A percentile compares a stretch with the other conserved stretches of the same genome.
Evolutionary conservation across 1,140 invertebrate genomes (phyloP).

Genomic region (Polypedilum vanderplanki): DNA sequence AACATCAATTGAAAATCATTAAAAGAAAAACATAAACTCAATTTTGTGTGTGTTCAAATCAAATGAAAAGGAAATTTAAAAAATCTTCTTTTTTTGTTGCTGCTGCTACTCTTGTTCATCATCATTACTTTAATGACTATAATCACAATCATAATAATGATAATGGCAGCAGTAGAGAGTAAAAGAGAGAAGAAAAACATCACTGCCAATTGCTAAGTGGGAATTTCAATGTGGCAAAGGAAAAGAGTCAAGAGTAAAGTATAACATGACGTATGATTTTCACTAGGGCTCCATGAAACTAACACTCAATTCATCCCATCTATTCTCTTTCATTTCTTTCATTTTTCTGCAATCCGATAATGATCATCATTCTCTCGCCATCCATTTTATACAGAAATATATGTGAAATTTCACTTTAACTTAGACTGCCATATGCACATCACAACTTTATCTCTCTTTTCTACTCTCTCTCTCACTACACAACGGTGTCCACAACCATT

Average conservation of each 20-base stretch:
- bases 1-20: constrained; percentile 21
- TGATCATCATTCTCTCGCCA: constrained; percentile 1
- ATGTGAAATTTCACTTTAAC: no score
- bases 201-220: no score
- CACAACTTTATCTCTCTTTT: background rate
- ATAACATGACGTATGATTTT: constrained; percentile 24
- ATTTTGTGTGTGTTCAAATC: no score
- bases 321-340: background rate
- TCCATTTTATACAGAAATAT: background rate
- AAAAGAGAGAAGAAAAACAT: background rate
- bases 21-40: background rate
- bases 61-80: no score
- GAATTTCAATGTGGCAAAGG: background rate
- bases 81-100: no score
- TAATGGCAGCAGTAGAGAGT: background rate
- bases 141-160: constrained; percentile 5
- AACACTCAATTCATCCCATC: background rate
- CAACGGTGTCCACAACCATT: constrained; percentile 24
- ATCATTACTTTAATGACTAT: constrained; percentile 12
- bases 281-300: constrained; percentile 2
- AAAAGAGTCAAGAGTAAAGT: constrained; percentile 24
- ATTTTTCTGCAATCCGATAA: background rate
- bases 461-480: constrained; percentile 19
- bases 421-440: no score
- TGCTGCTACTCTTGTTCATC: background rate